These are phyloP conservation scores for Hycleus phaleratus DNA, from an alignment of 1,140 invertebrate genomes.

Conservation along the genomic window DNA sequence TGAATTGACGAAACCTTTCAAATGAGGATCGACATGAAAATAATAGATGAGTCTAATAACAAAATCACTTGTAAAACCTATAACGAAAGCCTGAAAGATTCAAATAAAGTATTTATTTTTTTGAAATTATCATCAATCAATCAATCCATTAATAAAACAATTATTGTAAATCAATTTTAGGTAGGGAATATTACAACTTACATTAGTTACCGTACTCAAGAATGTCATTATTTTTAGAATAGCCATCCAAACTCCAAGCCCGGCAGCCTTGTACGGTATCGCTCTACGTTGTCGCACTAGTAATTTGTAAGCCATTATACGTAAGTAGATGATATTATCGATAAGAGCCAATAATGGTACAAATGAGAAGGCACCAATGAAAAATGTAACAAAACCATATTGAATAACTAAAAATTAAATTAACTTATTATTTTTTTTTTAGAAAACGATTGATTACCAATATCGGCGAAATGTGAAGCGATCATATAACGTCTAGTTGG, in stretches of 20 bases:
- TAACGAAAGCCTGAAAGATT: constrained; percentile 2
- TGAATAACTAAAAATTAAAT: constrained; percentile 57
- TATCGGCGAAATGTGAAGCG: constrained; percentile 23
- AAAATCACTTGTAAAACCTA: constrained; percentile 4
- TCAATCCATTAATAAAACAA: too few relatives aligned
- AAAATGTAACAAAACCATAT: constrained; percentile 79
- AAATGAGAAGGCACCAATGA: constrained; percentile 73
- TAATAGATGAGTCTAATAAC: not conserved
- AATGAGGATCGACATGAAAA: not conserved
- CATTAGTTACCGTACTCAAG: not conserved
- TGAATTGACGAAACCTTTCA: not conserved
- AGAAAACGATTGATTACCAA: constrained; percentile 17
- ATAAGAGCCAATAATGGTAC: constrained; percentile 71
- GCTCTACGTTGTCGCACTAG: constrained; percentile 60
- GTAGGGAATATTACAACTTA: not conserved
- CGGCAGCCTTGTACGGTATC: constrained; percentile 57
- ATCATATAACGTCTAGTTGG: constrained; percentile 21
- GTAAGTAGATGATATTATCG: constrained; percentile 73
- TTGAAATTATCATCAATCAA: too few relatives aligned
- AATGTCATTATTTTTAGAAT: not conserved
- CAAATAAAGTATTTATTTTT: too few relatives aligned
- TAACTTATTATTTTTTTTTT: not conserved
- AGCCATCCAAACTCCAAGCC: constrained; percentile 44
- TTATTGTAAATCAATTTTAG: too few relatives aligned
- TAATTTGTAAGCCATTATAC: constrained; percentile 71